Evolutionary conservation across 2,888 invertebrate genomes (phyloP), one percentile per base, ranked within the genome.

Genomic region (Mechanitis mazaeus): DNA sequence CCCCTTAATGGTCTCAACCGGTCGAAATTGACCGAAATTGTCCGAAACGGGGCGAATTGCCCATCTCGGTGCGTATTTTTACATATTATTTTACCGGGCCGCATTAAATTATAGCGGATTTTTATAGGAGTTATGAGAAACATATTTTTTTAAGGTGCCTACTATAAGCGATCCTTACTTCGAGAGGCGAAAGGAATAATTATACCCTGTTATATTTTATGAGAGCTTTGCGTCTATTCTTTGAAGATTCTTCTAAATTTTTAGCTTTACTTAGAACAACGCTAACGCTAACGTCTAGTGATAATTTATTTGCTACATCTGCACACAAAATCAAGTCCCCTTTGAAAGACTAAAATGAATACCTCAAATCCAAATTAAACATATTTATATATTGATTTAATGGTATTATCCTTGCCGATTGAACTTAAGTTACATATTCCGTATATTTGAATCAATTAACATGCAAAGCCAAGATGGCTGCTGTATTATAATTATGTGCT

Each of bases 71-170:
- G 76, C 78, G 79, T 80, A 84, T 84, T 85, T 87, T 86, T 85
- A 87, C 85, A 87, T 87, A 86, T 85, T 83, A 83, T 83, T 83
- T 81, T 79, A 78, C 76, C 74, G 76, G 76, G 74, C 74, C 75
- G 82, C 83, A 83, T 84, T 87, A 86, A 86, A 86, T 86, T 87
- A 87, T 80, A 70, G 75, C 67, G 81, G 82, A 78, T 81, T 84
- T 85, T 82, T 76, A 71, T 73, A 69, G 75, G 75, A 80, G 80
- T 86, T 86, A 85, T 85, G 84, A 83, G 81, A 78, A 81, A 80
- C 83, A 85, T 87, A 87, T 87, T 87, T 86, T 75, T 80, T 75
- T 73, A 78, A 81, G 84, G 85, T 82, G 81, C 73, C 78, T 76
- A 73, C 75, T 75, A 78, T 78, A 76, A 76, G 78, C 78, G 80